These are phyloP conservation scores for Zosterops japonicus DNA, from an alignment of 2,113 vertebrate genomes.

Conservation along the genomic window DNA sequence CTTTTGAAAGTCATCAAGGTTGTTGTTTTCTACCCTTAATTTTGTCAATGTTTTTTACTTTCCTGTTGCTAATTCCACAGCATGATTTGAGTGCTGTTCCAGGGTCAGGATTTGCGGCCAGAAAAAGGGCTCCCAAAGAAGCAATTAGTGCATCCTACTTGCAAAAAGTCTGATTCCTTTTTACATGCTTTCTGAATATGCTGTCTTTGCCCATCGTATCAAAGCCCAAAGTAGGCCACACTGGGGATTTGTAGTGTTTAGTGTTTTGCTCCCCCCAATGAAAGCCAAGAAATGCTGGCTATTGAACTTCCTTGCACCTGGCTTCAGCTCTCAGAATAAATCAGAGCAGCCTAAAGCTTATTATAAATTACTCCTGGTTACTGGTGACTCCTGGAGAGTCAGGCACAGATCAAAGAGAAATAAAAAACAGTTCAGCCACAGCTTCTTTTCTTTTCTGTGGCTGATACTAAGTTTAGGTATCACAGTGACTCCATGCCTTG, in stretches of 20 bases:
- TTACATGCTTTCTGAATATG: background rate
- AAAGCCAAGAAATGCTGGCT: slow-evolving; percentile 6
- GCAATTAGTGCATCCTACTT: background rate
- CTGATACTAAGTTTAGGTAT: background rate
- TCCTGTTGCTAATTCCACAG: background rate
- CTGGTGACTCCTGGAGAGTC: background rate
- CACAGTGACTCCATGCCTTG: background rate
- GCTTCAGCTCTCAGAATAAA: slow-evolving; percentile 20
- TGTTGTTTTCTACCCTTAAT: background rate
- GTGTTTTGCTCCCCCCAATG: background rate
- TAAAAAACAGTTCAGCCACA: background rate
- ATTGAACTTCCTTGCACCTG: slow-evolving; percentile 24
- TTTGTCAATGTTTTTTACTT: background rate
- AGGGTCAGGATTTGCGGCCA: background rate
- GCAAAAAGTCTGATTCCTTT: background rate
- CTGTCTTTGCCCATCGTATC: background rate
- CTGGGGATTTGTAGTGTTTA: background rate
- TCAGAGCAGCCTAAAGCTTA: slow-evolving; percentile 6
- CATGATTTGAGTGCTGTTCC: background rate
- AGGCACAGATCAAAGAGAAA: slow-evolving; percentile 4
- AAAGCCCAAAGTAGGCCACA: background rate
- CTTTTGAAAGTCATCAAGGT: background rate
- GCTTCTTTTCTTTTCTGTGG: background rate
- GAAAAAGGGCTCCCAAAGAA: background rate
- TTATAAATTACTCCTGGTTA: slow-evolving; percentile 24